A percentile compares a stretch with the other conserved stretches of the same genome.
Conservation (phyloP, 2,113 vertebrate genomes). For the Tupaia chinensis region DNA sequence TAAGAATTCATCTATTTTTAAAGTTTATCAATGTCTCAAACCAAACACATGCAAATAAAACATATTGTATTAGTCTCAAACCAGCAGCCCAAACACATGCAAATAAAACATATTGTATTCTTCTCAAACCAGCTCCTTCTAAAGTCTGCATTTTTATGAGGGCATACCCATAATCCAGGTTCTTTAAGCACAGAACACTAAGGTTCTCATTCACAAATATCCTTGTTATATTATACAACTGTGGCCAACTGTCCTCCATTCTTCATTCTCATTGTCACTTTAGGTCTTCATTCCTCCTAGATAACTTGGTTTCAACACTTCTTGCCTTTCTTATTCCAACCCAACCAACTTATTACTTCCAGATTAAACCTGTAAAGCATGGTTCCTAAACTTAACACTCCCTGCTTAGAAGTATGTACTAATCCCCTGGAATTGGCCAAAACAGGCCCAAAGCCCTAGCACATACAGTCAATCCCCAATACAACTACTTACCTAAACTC, state of each 20-base stretch:
- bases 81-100: not conserved
- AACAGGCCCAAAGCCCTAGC: not conserved
- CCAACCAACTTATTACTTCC: conserved; percentile 17
- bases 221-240: not conserved
- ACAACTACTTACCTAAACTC: not conserved
- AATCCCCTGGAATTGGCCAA: not conserved
- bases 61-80: not conserved
- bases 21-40: conserved; percentile 21
- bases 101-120: conserved; percentile 1
- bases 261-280: not conserved
- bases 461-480: not conserved
- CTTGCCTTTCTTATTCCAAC: conserved; percentile 46
- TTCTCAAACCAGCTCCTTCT: conserved; percentile 1
- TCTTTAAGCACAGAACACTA: conserved; percentile 4
- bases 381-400: conserved; percentile 26
- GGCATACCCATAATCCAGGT: not conserved
- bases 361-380: not conserved
- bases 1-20: not conserved
- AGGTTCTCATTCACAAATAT: not conserved
- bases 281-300: not conserved
- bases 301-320: conserved; percentile 36
- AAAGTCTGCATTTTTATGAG: not conserved
- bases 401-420: conserved; percentile 25
- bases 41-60: not conserved
- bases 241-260: not conserved